A percentile compares a stretch with the other conserved stretches of the same genome.
Conservation (phyloP, 2,888 invertebrate species). For the Glaucopsyche alexis region DNA sequence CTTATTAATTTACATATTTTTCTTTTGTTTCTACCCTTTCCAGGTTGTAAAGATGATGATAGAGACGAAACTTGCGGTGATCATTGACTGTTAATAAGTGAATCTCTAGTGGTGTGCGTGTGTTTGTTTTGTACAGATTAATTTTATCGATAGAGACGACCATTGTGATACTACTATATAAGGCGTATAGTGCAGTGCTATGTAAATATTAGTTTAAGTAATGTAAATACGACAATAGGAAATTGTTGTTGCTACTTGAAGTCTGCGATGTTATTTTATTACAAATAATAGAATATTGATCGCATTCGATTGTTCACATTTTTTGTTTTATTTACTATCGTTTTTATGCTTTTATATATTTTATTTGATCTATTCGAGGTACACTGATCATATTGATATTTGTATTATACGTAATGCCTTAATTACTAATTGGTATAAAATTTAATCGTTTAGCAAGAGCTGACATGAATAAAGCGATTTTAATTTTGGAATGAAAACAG, state of each 20-base stretch:
- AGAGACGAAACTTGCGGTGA: slow-evolving; percentile 70
- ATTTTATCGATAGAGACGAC: slow-evolving; percentile 71
- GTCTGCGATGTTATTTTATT: slow-evolving; percentile 50
- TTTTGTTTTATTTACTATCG: slow-evolving; percentile 33
- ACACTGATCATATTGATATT: not conserved
- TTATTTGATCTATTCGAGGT: not conserved
- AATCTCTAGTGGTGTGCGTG: slow-evolving; percentile 54
- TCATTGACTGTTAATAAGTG: slow-evolving; percentile 56
- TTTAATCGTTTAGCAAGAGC: too few species aligned
- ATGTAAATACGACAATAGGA: slow-evolving; percentile 63
- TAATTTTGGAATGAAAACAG: not conserved
- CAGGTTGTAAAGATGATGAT: slow-evolving; percentile 75
- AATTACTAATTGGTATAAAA: too few species aligned
- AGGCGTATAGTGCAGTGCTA: slow-evolving; percentile 60
- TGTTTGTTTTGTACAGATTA: slow-evolving; percentile 50
- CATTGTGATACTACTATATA: slow-evolving; percentile 75
- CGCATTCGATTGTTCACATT: slow-evolving; percentile 37
- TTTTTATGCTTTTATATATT: not conserved
- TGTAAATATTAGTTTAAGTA: slow-evolving; percentile 73
- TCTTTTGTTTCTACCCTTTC: slow-evolving; percentile 60
- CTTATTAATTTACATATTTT: slow-evolving; percentile 54
- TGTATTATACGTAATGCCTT: not conserved
- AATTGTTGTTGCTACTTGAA: slow-evolving; percentile 62
- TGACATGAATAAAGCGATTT: too few species aligned
- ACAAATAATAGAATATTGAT: slow-evolving; percentile 40